Conservation (phyloP, 2,113 vertebrate species). For the Mobula birostris region DNA sequence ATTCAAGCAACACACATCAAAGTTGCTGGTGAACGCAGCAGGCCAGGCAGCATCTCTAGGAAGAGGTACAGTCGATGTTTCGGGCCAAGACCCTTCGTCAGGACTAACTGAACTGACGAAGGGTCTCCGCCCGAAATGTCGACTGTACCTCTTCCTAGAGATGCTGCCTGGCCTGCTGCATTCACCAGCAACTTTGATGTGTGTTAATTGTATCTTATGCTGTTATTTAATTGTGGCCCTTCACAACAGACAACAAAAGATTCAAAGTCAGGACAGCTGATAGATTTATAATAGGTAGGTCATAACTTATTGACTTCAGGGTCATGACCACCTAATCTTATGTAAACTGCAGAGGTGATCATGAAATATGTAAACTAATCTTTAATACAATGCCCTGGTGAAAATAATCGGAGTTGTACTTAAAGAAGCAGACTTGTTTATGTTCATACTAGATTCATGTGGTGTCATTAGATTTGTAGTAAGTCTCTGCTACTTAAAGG, state of each 20-base stretch:
- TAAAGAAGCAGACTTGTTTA: not conserved
- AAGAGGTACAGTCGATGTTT: no score
- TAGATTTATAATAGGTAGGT: not conserved
- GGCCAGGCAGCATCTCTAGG: no score
- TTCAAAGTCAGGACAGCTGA: not conserved
- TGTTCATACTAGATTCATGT: not conserved
- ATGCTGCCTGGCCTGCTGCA: no score
- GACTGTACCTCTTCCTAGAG: no score
- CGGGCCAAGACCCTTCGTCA: no score
- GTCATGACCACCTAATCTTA: not conserved
- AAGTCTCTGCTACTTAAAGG: not conserved
- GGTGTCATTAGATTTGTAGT: not conserved
- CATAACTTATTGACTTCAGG: not conserved
- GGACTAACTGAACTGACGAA: no score
- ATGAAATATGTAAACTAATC: not conserved
- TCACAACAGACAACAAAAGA: not conserved
- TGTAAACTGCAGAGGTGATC: not conserved
- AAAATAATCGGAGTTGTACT: not conserved
- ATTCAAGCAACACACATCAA: no score
- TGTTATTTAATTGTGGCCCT: no score
- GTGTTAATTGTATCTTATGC: no score
- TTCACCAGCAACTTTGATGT: no score
- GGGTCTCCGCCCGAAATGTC: no score
- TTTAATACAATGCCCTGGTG: not conserved
- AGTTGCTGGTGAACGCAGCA: no score